phyloP scores from a whole-genome alignment of 2,797 vertebrate species.

The Taeniopygia guttata region DNA sequence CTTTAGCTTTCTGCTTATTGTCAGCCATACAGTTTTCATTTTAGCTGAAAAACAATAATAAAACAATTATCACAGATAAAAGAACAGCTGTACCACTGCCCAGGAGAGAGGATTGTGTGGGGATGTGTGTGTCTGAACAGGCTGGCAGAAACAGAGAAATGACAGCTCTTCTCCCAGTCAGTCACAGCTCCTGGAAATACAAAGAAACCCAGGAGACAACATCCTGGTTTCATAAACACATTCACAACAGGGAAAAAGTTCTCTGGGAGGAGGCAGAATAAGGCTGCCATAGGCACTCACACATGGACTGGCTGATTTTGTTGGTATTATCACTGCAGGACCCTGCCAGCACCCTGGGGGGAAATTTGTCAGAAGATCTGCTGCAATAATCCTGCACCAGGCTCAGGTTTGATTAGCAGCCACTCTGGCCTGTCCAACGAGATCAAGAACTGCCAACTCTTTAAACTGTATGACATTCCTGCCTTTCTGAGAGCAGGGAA shows the following conservation, averaged over 20 bases:
- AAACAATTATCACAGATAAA: neutral
- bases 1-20: neutral
- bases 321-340: neutral
- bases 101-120: neutral
- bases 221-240: neutral
- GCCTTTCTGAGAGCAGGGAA: neutral
- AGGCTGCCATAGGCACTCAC: neutral
- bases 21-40: neutral
- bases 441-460: neutral
- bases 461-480: neutral
- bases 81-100: neutral
- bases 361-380: neutral
- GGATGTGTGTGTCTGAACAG: neutral
- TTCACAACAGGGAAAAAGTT: neutral
- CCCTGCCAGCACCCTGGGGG: neutral
- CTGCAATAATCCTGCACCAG: neutral
- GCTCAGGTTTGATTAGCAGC: neutral
- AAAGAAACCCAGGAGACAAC: neutral
- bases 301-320: neutral
- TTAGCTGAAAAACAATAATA: neutral
- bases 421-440: neutral
- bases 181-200: neutral
- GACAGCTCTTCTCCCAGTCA: neutral
- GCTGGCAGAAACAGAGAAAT: neutral
- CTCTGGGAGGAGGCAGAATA: neutral